These are phyloP conservation scores for Meriones psammophilus DNA, from an alignment of 2,797 vertebrate species.

Conservation along the genomic window DNA sequence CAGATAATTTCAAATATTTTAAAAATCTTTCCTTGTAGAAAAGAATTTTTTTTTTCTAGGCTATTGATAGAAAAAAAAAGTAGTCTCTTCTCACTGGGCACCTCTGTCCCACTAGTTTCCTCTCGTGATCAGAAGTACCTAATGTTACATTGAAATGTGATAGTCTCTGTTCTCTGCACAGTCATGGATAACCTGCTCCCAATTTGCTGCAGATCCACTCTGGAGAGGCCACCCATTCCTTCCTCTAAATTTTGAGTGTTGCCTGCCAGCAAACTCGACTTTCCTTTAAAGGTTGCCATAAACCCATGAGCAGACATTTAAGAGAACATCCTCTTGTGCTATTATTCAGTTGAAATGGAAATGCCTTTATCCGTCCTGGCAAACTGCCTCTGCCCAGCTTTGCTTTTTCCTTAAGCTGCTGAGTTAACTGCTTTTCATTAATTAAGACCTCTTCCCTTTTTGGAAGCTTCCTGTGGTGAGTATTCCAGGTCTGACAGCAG, in stretches of 20 bases:
- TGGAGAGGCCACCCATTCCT: background rate
- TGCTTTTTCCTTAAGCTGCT: conserved; percentile 39
- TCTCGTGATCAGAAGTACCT: background rate
- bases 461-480: conserved; percentile 67
- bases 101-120: background rate
- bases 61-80: conserved; percentile 23
- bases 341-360: conserved; percentile 36
- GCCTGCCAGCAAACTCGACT: background rate
- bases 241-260: background rate
- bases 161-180: background rate
- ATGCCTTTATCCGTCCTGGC: conserved; percentile 48
- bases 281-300: background rate
- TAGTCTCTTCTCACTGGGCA: background rate
- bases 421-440: conserved; percentile 72
- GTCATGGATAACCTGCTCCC: background rate
- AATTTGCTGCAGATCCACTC: background rate
- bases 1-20: background rate
- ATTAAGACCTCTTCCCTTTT: conserved; percentile 79
- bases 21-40: conserved; percentile 37
- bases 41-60: conserved; percentile 13
- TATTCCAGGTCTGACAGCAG: conserved; percentile 72
- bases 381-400: conserved; percentile 34
- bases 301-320: conserved; percentile 13
- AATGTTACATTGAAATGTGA: background rate
- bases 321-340: background rate